Conservation (phyloP, 2,888 invertebrate species). For the Tinea trinotella region DNA sequence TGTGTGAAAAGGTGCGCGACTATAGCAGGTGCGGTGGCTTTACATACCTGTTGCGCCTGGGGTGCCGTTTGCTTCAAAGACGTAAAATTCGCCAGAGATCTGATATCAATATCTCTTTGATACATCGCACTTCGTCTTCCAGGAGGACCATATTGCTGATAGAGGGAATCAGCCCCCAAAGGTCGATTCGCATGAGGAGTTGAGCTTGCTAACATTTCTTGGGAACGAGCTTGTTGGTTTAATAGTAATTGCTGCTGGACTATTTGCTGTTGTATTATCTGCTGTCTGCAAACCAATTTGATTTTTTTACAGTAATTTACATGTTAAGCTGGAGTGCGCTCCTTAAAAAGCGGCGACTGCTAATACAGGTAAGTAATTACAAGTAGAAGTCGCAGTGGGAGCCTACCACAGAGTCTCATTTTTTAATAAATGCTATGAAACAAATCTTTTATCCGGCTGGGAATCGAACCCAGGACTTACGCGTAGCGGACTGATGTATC, state of each 20-base stretch:
- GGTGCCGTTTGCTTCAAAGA: constrained; percentile 48
- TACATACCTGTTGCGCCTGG: constrained; percentile 51
- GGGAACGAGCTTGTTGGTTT: constrained; percentile 68
- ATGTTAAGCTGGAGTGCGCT: too few species aligned
- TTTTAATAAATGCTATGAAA: too few species aligned
- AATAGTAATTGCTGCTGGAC: constrained; percentile 64
- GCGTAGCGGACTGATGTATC: too few species aligned
- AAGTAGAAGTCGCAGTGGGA: too few species aligned
- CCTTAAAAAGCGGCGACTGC: too few species aligned
- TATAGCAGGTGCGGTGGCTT: too few species aligned
- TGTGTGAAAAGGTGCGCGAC: neutral
- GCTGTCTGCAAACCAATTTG: constrained; percentile 46
- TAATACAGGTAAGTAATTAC: too few species aligned
- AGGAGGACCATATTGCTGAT: constrained; percentile 58
- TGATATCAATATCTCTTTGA: constrained; percentile 56
- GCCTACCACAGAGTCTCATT: too few species aligned
- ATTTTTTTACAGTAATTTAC: too few species aligned
- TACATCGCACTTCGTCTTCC: constrained; percentile 58
- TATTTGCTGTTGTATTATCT: constrained; percentile 58
- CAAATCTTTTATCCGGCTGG: too few species aligned
- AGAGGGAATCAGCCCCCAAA: constrained; percentile 59
- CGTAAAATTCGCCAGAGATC: constrained; percentile 62
- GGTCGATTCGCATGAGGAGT: constrained; percentile 37
- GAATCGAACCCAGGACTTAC: too few species aligned
- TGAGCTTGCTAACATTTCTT: constrained; percentile 66